A percentile compares a stretch with the other conserved stretches of the same genome.
These are phyloP conservation scores for Listrodromus nycthemerus DNA, from an alignment of 2,888 invertebrate genomes.

Conservation along the genomic window DNA sequence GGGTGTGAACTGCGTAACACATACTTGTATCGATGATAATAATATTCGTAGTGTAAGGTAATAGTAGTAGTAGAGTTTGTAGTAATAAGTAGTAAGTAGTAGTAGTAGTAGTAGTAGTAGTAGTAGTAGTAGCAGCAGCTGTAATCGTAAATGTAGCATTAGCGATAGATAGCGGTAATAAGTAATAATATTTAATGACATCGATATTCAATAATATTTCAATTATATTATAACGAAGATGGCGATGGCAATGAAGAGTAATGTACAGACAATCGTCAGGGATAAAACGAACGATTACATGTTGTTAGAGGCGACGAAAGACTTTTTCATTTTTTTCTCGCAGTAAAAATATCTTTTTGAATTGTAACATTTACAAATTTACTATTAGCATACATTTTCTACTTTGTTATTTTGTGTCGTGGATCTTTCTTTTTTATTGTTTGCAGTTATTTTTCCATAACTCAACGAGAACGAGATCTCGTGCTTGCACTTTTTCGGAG, in stretches of 20 bases:
- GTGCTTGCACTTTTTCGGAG: background rate
- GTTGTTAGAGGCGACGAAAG: conserved; percentile 47
- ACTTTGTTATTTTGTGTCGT: conserved; percentile 39
- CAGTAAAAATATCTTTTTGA: conserved; percentile 70
- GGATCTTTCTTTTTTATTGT: conserved; percentile 15
- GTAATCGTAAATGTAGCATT: conserved; percentile 55
- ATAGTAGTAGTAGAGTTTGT: conserved; percentile 60
- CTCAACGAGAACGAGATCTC: background rate
- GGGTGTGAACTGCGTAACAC: conserved; percentile 49
- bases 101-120: conserved; percentile 61
- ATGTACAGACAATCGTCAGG: conserved; percentile 57
- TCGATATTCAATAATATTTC: conserved; percentile 59
- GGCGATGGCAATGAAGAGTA: conserved; percentile 62
- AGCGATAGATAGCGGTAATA: conserved; percentile 63
- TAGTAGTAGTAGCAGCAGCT: conserved; percentile 63
- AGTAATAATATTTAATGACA: conserved; percentile 62
- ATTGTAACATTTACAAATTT: conserved; percentile 68
- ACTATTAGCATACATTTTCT: conserved; percentile 54
- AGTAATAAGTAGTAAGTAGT: conserved; percentile 55
- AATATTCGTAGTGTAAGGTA: conserved; percentile 55
- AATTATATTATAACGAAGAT: conserved; percentile 62
- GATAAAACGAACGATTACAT: conserved; percentile 36
- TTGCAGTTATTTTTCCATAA: background rate
- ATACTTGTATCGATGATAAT: conserved; percentile 57
- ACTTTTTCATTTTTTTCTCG: conserved; percentile 17